These are phyloP conservation scores for Odontophorus gujanensis DNA, from an alignment of 2,113 vertebrate genomes.

Conservation along the genomic window DNA sequence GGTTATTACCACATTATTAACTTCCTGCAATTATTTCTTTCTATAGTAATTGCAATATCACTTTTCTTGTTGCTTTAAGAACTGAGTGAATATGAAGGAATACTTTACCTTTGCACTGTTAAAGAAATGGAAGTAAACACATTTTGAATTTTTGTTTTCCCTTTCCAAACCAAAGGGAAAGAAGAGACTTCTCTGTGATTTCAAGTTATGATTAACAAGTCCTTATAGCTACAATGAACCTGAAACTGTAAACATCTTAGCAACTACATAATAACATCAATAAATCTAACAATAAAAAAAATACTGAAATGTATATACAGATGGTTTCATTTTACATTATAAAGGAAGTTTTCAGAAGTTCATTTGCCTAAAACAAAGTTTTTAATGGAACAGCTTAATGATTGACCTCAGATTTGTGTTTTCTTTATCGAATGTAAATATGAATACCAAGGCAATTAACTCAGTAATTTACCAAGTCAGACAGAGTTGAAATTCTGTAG, in stretches of 20 bases:
- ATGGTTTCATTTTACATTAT: conserved; percentile 22
- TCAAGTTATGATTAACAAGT: conserved; percentile 10
- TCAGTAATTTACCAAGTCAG: neutral
- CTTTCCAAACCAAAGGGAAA: neutral
- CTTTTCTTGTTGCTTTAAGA: neutral
- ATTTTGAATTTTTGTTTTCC: neutral
- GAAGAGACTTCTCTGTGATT: neutral
- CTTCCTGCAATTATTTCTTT: neutral
- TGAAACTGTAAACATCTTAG: conserved; percentile 21
- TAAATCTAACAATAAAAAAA: conserved; percentile 38
- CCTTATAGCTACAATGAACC: neutral
- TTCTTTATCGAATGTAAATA: neutral
- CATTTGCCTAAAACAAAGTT: neutral
- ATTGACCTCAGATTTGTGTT: neutral
- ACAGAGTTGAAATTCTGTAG: neutral
- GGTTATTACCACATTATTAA: neutral
- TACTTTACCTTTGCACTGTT: neutral
- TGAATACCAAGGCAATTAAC: conserved; percentile 7
- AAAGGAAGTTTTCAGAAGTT: conserved; percentile 10
- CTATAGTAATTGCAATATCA: neutral
- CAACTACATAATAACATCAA: conserved; percentile 22
- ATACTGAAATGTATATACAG: neutral
- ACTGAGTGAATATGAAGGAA: conserved; percentile 3
- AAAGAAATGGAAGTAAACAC: neutral
- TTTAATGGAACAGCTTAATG: neutral